These are phyloP conservation scores for Erpetoichthys calabaricus DNA, from an alignment of 2,797 vertebrate species.

Conservation along the genomic window DNA sequence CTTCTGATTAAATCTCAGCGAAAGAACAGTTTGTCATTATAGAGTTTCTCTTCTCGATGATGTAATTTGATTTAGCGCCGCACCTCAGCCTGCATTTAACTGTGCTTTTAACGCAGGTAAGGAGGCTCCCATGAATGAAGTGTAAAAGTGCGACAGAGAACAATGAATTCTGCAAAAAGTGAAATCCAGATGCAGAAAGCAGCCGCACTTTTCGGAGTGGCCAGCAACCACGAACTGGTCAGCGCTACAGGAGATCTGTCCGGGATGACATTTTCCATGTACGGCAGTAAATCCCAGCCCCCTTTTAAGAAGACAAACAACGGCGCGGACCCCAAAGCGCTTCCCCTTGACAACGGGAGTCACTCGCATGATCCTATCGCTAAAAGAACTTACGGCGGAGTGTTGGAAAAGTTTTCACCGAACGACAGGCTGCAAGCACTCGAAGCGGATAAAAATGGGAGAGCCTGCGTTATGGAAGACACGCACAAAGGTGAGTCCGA, in stretches of 20 bases:
- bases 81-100: neutral
- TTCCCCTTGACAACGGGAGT: slow-evolving; percentile 21
- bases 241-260: slow-evolving; percentile 39
- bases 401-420: slow-evolving; percentile 26
- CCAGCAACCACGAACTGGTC: slow-evolving; percentile 49
- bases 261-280: slow-evolving; percentile 45
- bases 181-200: slow-evolving; percentile 45
- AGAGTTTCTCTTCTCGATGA: neutral
- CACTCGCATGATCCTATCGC: slow-evolving; percentile 19
- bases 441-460: slow-evolving; percentile 32
- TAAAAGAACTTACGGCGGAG: slow-evolving; percentile 20
- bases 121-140: slow-evolving; percentile 1
- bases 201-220: slow-evolving; percentile 48
- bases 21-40: neutral
- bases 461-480: slow-evolving; percentile 33
- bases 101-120: slow-evolving; percentile 8
- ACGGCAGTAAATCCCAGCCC: slow-evolving; percentile 42
- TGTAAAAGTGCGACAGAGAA: slow-evolving; percentile 21
- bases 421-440: slow-evolving; percentile 30
- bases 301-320: slow-evolving; percentile 35
- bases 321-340: slow-evolving; percentile 33
- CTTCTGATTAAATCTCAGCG: too few relatives aligned
- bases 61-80: neutral
- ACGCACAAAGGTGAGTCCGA: slow-evolving; percentile 35
- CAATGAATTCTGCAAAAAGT: slow-evolving; percentile 26